Base-by-base conservation (phyloP, 2,797 vertebrate species). In the Pseudochaenichthys georgianus region DNA sequence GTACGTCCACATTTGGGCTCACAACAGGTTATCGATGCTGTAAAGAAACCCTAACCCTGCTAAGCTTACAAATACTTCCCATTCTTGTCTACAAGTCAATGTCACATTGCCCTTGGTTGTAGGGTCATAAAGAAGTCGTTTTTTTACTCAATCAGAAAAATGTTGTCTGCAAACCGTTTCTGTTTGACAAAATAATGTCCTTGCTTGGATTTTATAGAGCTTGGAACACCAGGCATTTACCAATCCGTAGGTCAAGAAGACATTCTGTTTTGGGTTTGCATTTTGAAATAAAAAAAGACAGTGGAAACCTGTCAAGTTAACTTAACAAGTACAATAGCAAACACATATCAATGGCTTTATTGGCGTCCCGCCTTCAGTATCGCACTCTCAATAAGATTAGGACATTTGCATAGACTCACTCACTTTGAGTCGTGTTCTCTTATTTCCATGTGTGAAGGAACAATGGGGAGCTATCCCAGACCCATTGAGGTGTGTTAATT, bases 371-470 rank as follows among this genome's bases (percentile, higher is more conserved):
- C 9, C 38, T 42, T 45, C 8, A 34, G 34, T 15, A 46, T 65
- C 66, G 34, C 12, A 17, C 7, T 21, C 7, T 21, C 11, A 66
- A 50, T 54, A 67, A 31, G 15, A 61, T 28, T 1, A 59, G 1
- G 2, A 11, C 28, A 54, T 80, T 83, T 60, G 2, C 42, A 70
- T 53, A 17, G 51, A n/a, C 16, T 34, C 16, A 15, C 15, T 17
- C 9, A 51, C 17, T 45, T 67, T 11, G 43, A 57, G 13, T 31
- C 23, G 34, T 28, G 0, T 23, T 43, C 6, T 28, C 28, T 45
- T 31, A 51, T 74, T 73, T 61, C 12, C 31, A 59, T 62, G 15
- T 48, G 17, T 68, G 38, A 66, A 28, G 41, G 5, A 64, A 61
- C 52, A 73, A 13, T 1, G 34, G 23, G 2, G 13, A 38, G 5